A percentile compares a stretch with the other conserved stretches of the same genome.
These are phyloP conservation scores for Linyphia triangularis DNA, from an alignment of 2,888 invertebrate species.

Conservation along the genomic window DNA sequence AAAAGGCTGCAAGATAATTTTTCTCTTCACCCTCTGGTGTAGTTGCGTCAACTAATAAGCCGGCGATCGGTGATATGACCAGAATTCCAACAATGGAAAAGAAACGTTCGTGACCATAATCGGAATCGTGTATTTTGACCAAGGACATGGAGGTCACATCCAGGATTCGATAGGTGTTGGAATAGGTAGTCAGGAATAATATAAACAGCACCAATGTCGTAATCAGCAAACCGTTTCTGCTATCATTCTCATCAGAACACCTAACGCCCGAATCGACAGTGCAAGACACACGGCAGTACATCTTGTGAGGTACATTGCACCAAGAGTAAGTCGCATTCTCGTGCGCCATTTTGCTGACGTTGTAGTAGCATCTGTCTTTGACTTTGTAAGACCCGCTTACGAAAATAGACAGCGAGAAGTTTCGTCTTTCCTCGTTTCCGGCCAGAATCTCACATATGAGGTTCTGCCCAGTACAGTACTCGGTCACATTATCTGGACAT, in stretches of 20 bases:
- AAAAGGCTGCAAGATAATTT: conserved; percentile 92
- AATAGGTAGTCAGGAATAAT: conserved; percentile 88
- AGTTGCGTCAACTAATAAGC: conserved; percentile 74
- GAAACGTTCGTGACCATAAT: conserved; percentile 79
- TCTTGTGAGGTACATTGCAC: conserved; percentile 66
- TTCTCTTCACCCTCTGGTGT: conserved; percentile 81
- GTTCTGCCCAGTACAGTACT: conserved; percentile 49
- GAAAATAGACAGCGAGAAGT: conserved; percentile 47
- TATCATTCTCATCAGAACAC: conserved; percentile 11
- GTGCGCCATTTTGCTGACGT: conserved; percentile 54
- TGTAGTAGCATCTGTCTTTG: conserved; percentile 53
- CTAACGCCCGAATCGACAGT: conserved; percentile 15
- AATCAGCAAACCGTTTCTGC: conserved; percentile 3
- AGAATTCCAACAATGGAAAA: conserved; percentile 80
- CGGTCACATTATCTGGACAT: conserved; percentile 62
- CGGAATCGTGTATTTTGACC: conserved; percentile 86
- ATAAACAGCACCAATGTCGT: conserved; percentile 83
- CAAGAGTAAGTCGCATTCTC: conserved; percentile 59
- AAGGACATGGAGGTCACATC: conserved; percentile 92
- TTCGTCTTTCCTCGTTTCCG: conserved; percentile 25
- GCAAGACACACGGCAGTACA: conserved; percentile 57
- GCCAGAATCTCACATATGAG: conserved; percentile 59
- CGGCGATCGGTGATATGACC: conserved; percentile 78
- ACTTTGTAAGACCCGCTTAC: conserved; percentile 36
- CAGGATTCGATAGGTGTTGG: conserved; percentile 91